Conservation (phyloP, 2,113 vertebrate species). For the Ranitomeya imitator region DNA sequence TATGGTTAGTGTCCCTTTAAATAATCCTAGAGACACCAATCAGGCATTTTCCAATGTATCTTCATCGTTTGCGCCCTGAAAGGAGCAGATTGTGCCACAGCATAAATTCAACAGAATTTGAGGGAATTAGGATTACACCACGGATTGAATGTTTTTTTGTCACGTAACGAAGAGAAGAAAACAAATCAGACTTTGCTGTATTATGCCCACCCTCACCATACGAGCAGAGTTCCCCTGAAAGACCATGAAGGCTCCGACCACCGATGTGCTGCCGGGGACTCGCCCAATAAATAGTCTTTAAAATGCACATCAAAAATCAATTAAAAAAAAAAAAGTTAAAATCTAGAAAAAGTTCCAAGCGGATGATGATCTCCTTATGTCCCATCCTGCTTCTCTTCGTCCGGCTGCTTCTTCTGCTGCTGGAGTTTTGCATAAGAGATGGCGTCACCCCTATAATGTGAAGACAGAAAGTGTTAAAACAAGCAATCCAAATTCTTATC, state of each 20-base stretch:
- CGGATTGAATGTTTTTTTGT: neutral
- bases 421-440: constrained; percentile 90
- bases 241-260: neutral
- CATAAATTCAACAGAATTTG: neutral
- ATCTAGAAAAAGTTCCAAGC: neutral
- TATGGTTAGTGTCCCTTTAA: neutral
- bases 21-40: neutral
- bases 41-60: neutral
- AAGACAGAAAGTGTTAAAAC: neutral
- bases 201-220: neutral
- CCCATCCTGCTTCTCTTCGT: constrained; percentile 82
- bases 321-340: neutral
- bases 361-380: neutral
- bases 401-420: constrained; percentile 86
- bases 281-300: neutral
- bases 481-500: too few species aligned
- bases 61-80: neutral
- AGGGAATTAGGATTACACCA: neutral
- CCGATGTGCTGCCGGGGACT: neutral
- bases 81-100: neutral
- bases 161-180: neutral
- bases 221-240: neutral
- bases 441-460: constrained; percentile 82
- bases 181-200: neutral
- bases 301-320: neutral